Conservation (phyloP, 2,113 vertebrate genomes). For the Parotia lawesii region DNA sequence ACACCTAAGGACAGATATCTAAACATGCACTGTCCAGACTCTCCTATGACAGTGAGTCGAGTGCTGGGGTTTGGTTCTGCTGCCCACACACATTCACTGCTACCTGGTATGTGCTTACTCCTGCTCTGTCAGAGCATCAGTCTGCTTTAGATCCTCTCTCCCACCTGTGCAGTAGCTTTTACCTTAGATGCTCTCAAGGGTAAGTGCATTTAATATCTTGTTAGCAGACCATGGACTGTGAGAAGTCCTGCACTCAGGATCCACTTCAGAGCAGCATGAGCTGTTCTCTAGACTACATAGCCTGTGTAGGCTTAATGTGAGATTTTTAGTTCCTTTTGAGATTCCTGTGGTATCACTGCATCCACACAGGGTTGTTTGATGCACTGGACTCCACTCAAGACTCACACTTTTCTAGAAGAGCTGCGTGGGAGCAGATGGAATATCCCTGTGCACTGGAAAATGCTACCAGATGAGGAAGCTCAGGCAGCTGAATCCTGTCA, state of each 20-base stretch:
- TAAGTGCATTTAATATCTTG: not conserved
- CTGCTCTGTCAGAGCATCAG: not conserved
- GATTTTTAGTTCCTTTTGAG: not conserved
- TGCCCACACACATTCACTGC: not conserved
- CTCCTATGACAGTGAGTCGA: fast-evolving
- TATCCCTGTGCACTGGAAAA: not conserved
- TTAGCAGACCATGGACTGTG: not conserved
- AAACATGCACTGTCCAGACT: not conserved
- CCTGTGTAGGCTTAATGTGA: not conserved
- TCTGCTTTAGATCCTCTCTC: not conserved
- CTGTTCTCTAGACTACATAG: not conserved
- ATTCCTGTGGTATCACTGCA: not conserved
- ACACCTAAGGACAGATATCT: not conserved
- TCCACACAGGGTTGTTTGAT: not conserved
- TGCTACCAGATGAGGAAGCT: not conserved
- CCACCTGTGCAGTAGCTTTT: not conserved
- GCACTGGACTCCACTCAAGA: not conserved
- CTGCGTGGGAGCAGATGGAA: not conserved
- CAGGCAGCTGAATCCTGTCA: not conserved
- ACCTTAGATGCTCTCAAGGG: not conserved
- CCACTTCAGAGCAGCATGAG: not conserved
- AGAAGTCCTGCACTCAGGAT: not conserved
- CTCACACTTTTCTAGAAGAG: not conserved
- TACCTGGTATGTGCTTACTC: not conserved
- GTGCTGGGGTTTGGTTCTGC: not conserved